Evolutionary conservation across 2,888 invertebrate genomes (phyloP).

Genomic region (Hyppa rectilinea): DNA sequence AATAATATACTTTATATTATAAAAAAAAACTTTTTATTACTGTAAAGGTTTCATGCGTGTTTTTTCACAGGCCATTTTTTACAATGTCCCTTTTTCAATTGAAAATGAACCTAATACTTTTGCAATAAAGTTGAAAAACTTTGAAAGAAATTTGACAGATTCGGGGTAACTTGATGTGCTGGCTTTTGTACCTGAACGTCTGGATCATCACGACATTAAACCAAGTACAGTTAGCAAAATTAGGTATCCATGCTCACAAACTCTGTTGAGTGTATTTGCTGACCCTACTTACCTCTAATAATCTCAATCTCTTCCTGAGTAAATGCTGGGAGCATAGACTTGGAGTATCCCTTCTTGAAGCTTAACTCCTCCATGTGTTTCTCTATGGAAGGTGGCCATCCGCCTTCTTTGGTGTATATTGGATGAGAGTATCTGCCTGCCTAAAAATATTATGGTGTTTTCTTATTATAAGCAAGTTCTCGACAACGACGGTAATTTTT

Average conservation of each 20-base stretch:
- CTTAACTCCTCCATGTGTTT: slow-evolving; percentile 81
- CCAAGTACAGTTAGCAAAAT: background rate
- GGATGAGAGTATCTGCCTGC: slow-evolving; percentile 83
- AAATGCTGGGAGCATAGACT: slow-evolving; percentile 85
- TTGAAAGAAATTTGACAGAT: too few relatives aligned
- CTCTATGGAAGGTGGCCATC: slow-evolving; percentile 87
- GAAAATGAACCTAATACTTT: too few relatives aligned
- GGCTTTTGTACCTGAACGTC: too few relatives aligned
- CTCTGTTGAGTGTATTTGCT: background rate
- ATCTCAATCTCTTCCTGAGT: slow-evolving; percentile 84
- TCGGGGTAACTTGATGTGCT: too few relatives aligned
- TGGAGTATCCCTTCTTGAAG: slow-evolving; percentile 79
- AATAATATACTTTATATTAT: too few relatives aligned
- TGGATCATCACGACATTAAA: background rate
- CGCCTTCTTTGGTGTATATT: slow-evolving; percentile 85
- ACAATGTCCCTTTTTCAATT: too few relatives aligned
- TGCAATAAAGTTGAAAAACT: too few relatives aligned
- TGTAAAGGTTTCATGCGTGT: too few relatives aligned
- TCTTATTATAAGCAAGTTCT: too few relatives aligned
- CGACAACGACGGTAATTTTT: background rate
- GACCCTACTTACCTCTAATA: slow-evolving; percentile 62
- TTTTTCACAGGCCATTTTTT: too few relatives aligned
- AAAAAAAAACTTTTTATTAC: too few relatives aligned
- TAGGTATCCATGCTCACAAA: background rate
- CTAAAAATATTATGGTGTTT: background rate